Percentiles rank a stretch among this genome's conserved stretches.
Evolutionary conservation across 1,140 invertebrate genomes (phyloP).

Genomic region (Ceratoteleas bidentatus): DNA sequence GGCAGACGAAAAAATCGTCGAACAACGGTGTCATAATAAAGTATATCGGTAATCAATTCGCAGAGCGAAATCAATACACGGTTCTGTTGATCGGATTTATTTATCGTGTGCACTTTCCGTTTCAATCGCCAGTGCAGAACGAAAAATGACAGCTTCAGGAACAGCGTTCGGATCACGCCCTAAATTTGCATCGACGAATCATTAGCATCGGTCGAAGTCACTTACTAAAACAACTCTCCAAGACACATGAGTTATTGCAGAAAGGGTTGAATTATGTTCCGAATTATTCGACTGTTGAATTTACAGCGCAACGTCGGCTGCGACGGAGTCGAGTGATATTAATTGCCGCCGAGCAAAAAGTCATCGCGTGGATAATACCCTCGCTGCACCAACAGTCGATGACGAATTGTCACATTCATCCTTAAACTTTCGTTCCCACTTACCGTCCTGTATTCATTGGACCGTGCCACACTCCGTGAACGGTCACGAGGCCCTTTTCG

Average conservation of each 20-base stretch:
- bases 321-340: constrained; percentile 69
- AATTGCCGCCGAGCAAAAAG: constrained; percentile 64
- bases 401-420: constrained; percentile 36
- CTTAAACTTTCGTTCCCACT: no score
- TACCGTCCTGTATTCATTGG: no score
- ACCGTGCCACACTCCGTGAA: no score
- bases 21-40: no score
- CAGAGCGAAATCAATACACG: no score
- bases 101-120: no score
- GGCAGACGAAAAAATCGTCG: no score
- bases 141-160: constrained; percentile 55
- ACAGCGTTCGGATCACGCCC: constrained; percentile 62
- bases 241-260: constrained; percentile 69
- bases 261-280: constrained; percentile 71
- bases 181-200: constrained; percentile 69
- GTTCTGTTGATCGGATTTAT: no score
- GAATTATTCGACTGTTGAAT: constrained; percentile 70
- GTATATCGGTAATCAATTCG: no score
- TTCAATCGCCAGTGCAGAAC: no score
- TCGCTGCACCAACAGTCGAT: constrained; percentile 31
- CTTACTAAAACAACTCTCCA: constrained; percentile 63
- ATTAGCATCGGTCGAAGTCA: constrained; percentile 70
- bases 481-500: no score
- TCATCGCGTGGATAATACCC: constrained; percentile 55
- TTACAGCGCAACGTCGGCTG: constrained; percentile 65